Base-by-base conservation (phyloP, 2,113 vertebrate genomes). In the Jacana jacana region DNA sequence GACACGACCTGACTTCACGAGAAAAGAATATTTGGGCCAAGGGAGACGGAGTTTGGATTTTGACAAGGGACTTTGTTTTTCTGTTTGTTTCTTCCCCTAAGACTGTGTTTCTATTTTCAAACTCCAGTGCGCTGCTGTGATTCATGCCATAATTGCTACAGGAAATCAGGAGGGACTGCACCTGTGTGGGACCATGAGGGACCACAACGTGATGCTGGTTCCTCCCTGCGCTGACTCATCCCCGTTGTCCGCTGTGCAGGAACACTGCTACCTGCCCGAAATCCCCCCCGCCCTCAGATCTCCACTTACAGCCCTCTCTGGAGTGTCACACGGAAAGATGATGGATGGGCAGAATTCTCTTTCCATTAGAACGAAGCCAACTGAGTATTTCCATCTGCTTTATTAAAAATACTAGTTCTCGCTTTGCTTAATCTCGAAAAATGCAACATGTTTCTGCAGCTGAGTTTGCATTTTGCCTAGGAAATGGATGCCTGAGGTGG, bases 361-460 rank as follows among this genome's bases (percentile, higher is more conserved):
- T 95, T 96, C 91, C 81, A 81, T 89, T 79, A 95, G 75, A 91
- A 93, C 0, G 40, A 80, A 93, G 78, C 83, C 88, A 94, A 60
- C 49, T 75, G 40, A 93, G 55, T 93, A 86, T 87, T 96, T 96
- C 86, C 90, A 87, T 81, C 73, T 69, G 69, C 81, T 88, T 79
- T 96, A 81, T 96, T 88, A 93, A 90, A 96, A 96, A 71, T 76
- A 57, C n/a, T 84, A 40, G 28, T 64, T 75, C 72, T 89, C 8
- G 5, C 88, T 97, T 88, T 69, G 44, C 86, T 76, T 96, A 61
- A 88, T 93, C 86, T 91, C 82, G 84, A 94, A 90, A 95, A 94
- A 91, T 37, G 72, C 54, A 81, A 60, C 91, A 71, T 51, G 65
- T 91, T 92, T 82, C 95, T 86, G 77, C 73, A 91, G 86, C 88